Evolutionary conservation across 1,140 invertebrate genomes (phyloP), one percentile per base, ranked within the genome.

Genomic region (Pissodes strobi): DNA sequence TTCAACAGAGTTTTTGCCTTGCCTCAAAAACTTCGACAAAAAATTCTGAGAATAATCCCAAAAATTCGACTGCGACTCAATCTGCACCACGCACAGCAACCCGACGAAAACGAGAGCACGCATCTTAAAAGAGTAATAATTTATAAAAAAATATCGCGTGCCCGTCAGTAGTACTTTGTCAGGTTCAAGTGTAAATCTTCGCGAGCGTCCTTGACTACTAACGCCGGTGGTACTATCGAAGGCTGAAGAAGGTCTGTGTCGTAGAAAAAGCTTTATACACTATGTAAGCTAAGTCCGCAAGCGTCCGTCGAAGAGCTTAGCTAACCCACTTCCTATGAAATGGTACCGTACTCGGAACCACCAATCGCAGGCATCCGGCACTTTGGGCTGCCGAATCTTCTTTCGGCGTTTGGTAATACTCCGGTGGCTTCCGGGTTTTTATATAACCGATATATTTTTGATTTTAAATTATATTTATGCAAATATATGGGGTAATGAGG

Each of bases 241-340:
- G 69, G 66, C 71, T 69, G 64, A 66, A 45, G 71, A 69, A 68
- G 67, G 67, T 75, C 71, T 74, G 72, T 67, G 59, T 64, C 64
- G 58, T 62, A 60, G 66, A 67, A 70, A 67, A 67, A 64, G 71
- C 63, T 72, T 70, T 64, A 71, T 73, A 68, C 69, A 72, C 70
- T 74, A 69, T 71, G 68, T 74, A 73, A 64, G 61, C 51, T 64
- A 53, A 52, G 67, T 56, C 64, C 68, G 68, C 69, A 56, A 68
- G 65, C 61, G 63, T 58, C 64, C 62, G 64, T 68, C 61, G 67
- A 70, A 66, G 49, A 69, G 62, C 55, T 65, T 58, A 65, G 56
- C 66, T 77, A 77, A 76, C 74, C 76, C 73, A 77, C 74, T 77
- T 77, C 73, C 68, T 74, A 72, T 68, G 70, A 73, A 74, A 58